phyloP scores from a whole-genome alignment of 1,140 invertebrate species.

The Mactra quadrangularis region DNA sequence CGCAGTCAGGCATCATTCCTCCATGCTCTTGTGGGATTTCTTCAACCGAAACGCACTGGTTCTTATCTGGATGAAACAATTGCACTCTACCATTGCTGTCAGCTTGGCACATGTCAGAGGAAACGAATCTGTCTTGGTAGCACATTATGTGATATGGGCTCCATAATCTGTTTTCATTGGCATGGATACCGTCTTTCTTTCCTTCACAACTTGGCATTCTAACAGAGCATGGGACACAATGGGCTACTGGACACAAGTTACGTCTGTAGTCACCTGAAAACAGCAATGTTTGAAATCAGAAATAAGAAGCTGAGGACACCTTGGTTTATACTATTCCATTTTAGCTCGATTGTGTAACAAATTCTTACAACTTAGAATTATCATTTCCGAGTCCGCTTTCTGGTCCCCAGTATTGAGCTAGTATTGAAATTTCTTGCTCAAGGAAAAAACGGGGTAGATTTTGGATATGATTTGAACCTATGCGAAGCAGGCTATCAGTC shows the following conservation, averaged over 20 bases:
- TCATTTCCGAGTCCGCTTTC: too few relatives aligned
- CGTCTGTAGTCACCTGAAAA: conserved; percentile 57
- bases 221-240: conserved; percentile 58
- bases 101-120: conserved; percentile 31
- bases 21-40: conserved; percentile 53
- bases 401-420: too few relatives aligned
- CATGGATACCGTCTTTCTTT: conserved; percentile 51
- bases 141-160: conserved; percentile 62
- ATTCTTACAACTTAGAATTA: too few relatives aligned
- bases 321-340: too few relatives aligned
- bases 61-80: conserved; percentile 39
- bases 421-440: too few relatives aligned
- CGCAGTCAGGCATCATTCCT: conserved; percentile 60
- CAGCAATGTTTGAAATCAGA: too few relatives aligned
- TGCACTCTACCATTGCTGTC: conserved; percentile 33
- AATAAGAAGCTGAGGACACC: too few relatives aligned
- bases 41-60: conserved; percentile 50
- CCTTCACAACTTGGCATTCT: conserved; percentile 61
- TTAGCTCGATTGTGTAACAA: too few relatives aligned
- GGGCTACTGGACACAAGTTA: conserved; percentile 29
- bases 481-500: too few relatives aligned
- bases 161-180: conserved; percentile 54
- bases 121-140: conserved; percentile 57
- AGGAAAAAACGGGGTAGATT: too few relatives aligned
- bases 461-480: too few relatives aligned